These are phyloP conservation scores for Luperina testacea DNA, from an alignment of 2,888 invertebrate genomes.

Conservation along the genomic window DNA sequence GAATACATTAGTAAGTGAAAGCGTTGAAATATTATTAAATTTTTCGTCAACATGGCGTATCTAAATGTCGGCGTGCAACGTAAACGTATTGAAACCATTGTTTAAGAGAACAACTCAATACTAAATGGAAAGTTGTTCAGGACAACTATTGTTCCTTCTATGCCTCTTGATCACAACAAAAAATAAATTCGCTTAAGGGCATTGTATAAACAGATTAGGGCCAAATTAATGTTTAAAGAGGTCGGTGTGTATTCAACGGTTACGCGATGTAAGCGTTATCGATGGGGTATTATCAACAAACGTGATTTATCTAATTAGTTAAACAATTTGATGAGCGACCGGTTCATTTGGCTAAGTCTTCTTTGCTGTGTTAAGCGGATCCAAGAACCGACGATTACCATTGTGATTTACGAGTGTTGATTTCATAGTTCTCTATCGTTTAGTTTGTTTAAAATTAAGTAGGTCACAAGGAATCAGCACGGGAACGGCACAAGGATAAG, in stretches of 20 bases:
- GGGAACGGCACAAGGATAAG: slow-evolving; percentile 7
- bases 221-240: slow-evolving; percentile 70
- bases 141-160: slow-evolving; percentile 49
- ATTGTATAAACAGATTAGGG: slow-evolving; percentile 66
- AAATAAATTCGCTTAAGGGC: slow-evolving; percentile 62
- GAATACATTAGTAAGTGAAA: slow-evolving; percentile 59
- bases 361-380: slow-evolving; percentile 14
- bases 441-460: slow-evolving; percentile 23
- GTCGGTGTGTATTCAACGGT: slow-evolving; percentile 65
- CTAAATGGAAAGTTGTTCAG: slow-evolving; percentile 50
- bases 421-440: slow-evolving; percentile 8
- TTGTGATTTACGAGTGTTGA: slow-evolving; percentile 31
- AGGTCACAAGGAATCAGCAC: slow-evolving; percentile 10
- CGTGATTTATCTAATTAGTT: slow-evolving; percentile 62
- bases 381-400: slow-evolving; percentile 30
- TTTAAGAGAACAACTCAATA: slow-evolving; percentile 50
- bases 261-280: slow-evolving; percentile 70
- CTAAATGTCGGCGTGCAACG: slow-evolving; percentile 56
- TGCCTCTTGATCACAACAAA: slow-evolving; percentile 60
- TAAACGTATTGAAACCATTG: slow-evolving; percentile 58
- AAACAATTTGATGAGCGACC: slow-evolving; percentile 42
- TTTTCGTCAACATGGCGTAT: slow-evolving; percentile 63
- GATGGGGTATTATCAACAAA: slow-evolving; percentile 61
- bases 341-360: slow-evolving; percentile 27
- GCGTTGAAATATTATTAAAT: slow-evolving; percentile 57